Base-by-base conservation (phyloP, 1,140 invertebrate species). In the Heliconius himera region DNA sequence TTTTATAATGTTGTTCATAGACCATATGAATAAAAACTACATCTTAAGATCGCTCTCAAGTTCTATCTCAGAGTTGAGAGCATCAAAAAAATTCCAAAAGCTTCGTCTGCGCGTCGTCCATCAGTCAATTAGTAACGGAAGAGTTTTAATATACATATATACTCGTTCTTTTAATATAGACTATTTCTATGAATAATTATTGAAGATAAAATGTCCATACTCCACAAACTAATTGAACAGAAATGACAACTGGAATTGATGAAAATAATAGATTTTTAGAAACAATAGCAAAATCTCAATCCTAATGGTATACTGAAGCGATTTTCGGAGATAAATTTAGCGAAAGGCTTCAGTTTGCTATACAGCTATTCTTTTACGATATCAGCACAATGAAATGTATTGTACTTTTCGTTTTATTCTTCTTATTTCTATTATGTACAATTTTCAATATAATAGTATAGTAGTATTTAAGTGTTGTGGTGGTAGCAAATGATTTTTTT, bases 251-350 rank as follows among this genome's bases (percentile, higher is more conserved):
- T 11, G 26, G 13, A 26, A 66, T 29, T 26, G 26, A 9, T 66
- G 60, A 29, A 66, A 29, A 66, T 66, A 66, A 66, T 66, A 66
- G 3, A 66, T 16, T 66, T 66, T 66, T 29, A 66, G 60, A 66
- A 29, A 66, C 60, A 66, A 66, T 66, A 29, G 60, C 11, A 66
- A 29, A 66, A 66, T 66, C 60, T 16, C 20, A 11, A 66, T 66
- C 60, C 60, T 66, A 66, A 66, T 66, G 26, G 60, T 22, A 16
- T 26, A 66, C 22, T 29, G 60, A 66, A 66, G n/a, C 60, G 26
- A 66, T 66, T 66, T 29, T 66, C 60, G 22, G 26, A 66, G 22
- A 66, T 66, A 66, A 66, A 66, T 66, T 66, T 66, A 13, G 60
- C 13, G 26, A 66, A 29, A 26, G 22, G 60, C 60, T 66, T 66